Base-by-base conservation (phyloP, 2,888 invertebrate species). In the Scelioninae gen. 2 region DNA sequence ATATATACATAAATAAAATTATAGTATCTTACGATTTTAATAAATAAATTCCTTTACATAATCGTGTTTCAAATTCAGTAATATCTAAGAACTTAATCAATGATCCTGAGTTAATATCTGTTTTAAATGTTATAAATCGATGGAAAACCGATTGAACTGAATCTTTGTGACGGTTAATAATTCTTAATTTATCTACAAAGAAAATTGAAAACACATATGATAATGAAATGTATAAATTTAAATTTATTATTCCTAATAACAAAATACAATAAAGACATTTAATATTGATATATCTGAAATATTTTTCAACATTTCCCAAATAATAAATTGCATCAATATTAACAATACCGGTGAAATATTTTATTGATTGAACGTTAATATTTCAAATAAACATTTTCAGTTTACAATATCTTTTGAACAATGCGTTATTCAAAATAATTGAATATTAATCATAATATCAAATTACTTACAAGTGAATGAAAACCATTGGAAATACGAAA, bases 101-200 rank as follows among this genome's bases (percentile, higher is more conserved):
- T 1, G 57, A 48, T 19, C 65, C 65, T 2, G 65, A 67, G 50
- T 67, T 57, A 15, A 67, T 57, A 2, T 57, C 48, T 5, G 57
- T 15, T 31, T 67, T 67, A 11, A 48, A 31, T 22, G 39, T 48
- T 11, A 67, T 58, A 35, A 67, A 67, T 15, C 25, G 41, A 15
- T 67, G 67, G 3, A 57, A 46, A 15, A 50, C 25, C 15, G 15
- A 2, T 58, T 67, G 67, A 10, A 58, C 48, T 13, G 22, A 7
- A 18, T 58, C 57, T 50, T 50, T 58, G 13, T 67, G 58, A 3
- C 67, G 67, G 7, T 31, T 58, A 37, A 67, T 67, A 16, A 67
- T 52, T 43, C 19, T 58, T 2, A 67, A 15, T 50, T 67, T 48
- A 11, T 67, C 67, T 31, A 7, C n/a, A 31, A 31, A 4, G 10